These are phyloP conservation scores for Drosophila ironensis DNA, from an alignment of 1,140 invertebrate species.

Conservation along the genomic window DNA sequence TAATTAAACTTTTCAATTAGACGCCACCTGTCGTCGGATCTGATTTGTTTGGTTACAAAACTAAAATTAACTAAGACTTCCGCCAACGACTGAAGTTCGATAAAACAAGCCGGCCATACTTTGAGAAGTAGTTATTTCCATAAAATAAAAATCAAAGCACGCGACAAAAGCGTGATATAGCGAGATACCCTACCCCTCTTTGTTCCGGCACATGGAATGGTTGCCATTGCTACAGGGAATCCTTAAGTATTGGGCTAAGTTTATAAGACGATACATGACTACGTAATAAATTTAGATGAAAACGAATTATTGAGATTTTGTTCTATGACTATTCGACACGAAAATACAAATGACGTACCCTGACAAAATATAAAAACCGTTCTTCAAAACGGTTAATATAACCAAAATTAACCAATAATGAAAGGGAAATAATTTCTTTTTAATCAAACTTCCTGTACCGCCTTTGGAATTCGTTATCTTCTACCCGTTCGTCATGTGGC, in stretches of 20 bases:
- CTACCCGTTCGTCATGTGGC: slow-evolving; percentile 7
- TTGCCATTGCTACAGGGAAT: not conserved
- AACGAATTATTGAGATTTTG: no score
- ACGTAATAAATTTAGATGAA: not conserved
- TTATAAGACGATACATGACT: not conserved
- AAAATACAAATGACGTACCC: no score
- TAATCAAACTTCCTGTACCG: slow-evolving; percentile 3
- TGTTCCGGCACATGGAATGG: not conserved
- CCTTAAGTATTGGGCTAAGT: not conserved
- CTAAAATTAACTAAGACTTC: slow-evolving; percentile 3
- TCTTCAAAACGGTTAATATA: no score
- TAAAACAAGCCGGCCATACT: slow-evolving; percentile 30
- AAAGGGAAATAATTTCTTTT: not conserved
- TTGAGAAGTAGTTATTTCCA: slow-evolving; percentile 19
- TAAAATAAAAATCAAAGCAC: slow-evolving; percentile 35
- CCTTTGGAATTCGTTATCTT: slow-evolving; percentile 7
- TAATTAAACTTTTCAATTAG: slow-evolving; percentile 50
- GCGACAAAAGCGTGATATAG: slow-evolving; percentile 44
- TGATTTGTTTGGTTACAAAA: slow-evolving; percentile 24
- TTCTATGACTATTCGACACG: no score
- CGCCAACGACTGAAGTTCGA: slow-evolving; percentile 22
- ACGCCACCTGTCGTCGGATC: slow-evolving; percentile 18
- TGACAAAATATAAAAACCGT: no score
- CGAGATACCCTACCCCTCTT: slow-evolving; percentile 1
- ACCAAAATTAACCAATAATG: no score